phyloP scores from a whole-genome alignment of 64 coral and sea anemone genomes.

The Porites lutea region DNA sequence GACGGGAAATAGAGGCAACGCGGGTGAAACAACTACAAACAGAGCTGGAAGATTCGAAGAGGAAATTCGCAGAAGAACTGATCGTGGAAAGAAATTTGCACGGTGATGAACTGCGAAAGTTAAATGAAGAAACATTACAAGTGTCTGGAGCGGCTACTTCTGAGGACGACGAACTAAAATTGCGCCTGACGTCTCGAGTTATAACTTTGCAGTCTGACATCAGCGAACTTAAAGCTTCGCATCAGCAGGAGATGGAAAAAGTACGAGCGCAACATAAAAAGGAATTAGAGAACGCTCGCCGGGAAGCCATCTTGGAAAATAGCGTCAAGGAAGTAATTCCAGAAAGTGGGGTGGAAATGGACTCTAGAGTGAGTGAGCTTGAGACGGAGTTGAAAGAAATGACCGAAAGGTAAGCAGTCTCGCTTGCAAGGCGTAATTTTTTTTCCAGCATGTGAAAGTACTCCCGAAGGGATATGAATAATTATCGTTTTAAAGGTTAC shows the following conservation, averaged over 20 bases:
- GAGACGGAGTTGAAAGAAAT: conserved; percentile 88
- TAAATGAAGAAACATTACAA: conserved; percentile 80
- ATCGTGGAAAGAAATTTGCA: conserved; percentile 67
- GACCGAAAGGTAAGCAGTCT: conserved; percentile 69
- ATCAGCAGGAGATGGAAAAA: conserved; percentile 75
- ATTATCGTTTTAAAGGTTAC: too few relatives aligned
- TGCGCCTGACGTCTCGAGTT: conserved; percentile 91
- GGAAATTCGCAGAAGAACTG: conserved; percentile 65
- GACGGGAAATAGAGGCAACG: conserved; percentile 51
- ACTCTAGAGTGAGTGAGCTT: conserved; percentile 71
- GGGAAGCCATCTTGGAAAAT: conserved; percentile 86
- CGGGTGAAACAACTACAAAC: conserved; percentile 50
- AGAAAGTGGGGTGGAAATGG: conserved; percentile 79
- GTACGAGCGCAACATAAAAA: conserved; percentile 81
- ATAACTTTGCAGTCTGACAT: conserved; percentile 98
- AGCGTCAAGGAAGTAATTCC: conserved; percentile 68
- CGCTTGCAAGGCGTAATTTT: background rate
- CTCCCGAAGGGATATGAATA: too few relatives aligned
- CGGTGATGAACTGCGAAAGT: conserved; percentile 81
- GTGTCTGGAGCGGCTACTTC: conserved; percentile 82
- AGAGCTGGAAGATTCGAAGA: conserved; percentile 81
- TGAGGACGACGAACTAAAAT: conserved; percentile 78
- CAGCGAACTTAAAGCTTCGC: conserved; percentile 90
- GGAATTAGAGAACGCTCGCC: conserved; percentile 72
- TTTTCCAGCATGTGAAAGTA: too few relatives aligned